A percentile compares a stretch with the other conserved stretches of the same genome.
Evolutionary conservation across 2,888 invertebrate genomes (phyloP).

Genomic region (Amblyteles armatorius): DNA sequence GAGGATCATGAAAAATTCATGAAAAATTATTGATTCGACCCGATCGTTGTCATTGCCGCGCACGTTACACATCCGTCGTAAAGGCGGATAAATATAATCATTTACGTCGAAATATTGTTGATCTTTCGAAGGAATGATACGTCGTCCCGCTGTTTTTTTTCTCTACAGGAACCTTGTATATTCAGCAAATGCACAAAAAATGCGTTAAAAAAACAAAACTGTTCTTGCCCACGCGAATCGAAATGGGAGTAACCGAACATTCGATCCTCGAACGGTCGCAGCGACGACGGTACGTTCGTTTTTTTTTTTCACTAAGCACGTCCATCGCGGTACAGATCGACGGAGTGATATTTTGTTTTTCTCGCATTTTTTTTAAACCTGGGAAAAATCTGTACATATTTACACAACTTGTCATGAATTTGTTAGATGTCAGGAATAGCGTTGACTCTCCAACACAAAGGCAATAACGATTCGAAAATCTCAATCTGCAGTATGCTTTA

Average conservation of each 20-base stretch:
- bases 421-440: slow-evolving; percentile 58
- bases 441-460: slow-evolving; percentile 58
- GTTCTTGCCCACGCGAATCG: neutral
- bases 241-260: slow-evolving; percentile 13
- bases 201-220: slow-evolving; percentile 4
- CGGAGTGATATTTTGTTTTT: slow-evolving; percentile 42
- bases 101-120: slow-evolving; percentile 1
- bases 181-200: slow-evolving; percentile 17
- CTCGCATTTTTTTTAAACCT: slow-evolving; percentile 54
- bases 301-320: neutral
- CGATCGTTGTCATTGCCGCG: slow-evolving; percentile 18
- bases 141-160: slow-evolving; percentile 5
- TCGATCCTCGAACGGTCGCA: neutral
- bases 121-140: slow-evolving; percentile 25
- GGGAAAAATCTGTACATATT: slow-evolving; percentile 72
- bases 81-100: neutral
- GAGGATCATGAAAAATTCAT: neutral
- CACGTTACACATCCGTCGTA: slow-evolving; percentile 19
- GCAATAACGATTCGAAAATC: slow-evolving; percentile 54
- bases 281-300: slow-evolving; percentile 21
- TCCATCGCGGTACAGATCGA: slow-evolving; percentile 52
- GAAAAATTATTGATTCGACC: slow-evolving; percentile 8
- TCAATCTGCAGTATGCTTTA: slow-evolving; percentile 41
- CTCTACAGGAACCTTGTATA: slow-evolving; percentile 4
- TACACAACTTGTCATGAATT: slow-evolving; percentile 71